Conservation (phyloP, 2,797 vertebrate genomes). For the Mormyrus proboscirostris region DNA sequence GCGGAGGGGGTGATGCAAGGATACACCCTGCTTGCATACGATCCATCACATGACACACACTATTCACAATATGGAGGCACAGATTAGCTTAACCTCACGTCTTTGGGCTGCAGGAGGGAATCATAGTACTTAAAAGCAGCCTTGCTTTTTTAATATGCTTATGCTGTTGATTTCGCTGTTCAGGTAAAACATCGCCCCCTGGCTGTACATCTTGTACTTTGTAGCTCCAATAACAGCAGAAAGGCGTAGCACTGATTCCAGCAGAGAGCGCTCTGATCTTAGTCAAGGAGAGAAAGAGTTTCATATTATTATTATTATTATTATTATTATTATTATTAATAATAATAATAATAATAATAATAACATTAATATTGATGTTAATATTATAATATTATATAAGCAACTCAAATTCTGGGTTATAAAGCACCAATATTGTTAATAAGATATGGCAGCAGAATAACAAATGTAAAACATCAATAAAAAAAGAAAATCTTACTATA, state of each 20-base stretch:
- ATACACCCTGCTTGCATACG: neutral
- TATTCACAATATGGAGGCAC: neutral
- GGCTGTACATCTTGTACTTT: neutral
- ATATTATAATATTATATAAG: neutral
- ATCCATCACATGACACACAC: neutral
- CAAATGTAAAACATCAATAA: neutral
- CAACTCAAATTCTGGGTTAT: neutral
- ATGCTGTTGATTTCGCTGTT: neutral
- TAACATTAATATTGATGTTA: neutral
- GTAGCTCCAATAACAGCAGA: neutral
- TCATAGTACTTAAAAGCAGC: neutral
- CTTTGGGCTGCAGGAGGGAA: neutral
- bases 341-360: no score
- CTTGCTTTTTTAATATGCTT: neutral
- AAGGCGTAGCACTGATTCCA: neutral
- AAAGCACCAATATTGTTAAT: neutral
- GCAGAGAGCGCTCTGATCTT: slow-evolving; percentile 20
- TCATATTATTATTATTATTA: neutral
- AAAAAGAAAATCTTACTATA: neutral
- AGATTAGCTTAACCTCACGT: neutral
- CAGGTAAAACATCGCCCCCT: neutral
- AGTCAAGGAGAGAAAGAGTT: neutral
- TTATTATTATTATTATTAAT: neutral
- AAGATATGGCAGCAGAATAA: neutral
- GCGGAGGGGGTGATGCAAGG: neutral